These are phyloP conservation scores for Lasioglossum marginatum DNA, from an alignment of 2,888 invertebrate species.

Conservation along the genomic window DNA sequence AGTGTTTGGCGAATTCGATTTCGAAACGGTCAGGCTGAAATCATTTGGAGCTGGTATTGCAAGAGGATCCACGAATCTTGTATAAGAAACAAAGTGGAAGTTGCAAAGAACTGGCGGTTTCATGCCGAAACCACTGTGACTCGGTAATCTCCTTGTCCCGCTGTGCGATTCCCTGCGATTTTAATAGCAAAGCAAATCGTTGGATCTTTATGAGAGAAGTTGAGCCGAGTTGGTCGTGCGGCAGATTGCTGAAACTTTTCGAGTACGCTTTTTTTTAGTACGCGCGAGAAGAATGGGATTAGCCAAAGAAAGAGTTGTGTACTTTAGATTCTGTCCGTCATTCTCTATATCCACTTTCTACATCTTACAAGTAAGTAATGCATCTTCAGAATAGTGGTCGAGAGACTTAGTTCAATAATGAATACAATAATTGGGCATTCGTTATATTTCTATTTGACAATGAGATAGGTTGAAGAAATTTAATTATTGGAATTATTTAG, in stretches of 20 bases:
- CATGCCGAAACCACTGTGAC: background rate
- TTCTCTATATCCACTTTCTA: too few relatives aligned
- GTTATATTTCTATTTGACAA: too few relatives aligned
- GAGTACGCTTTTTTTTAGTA: too few relatives aligned
- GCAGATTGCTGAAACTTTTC: background rate
- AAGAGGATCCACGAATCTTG: constrained; percentile 1
- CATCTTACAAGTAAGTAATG: too few relatives aligned
- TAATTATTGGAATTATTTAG: too few relatives aligned
- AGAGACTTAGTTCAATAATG: background rate
- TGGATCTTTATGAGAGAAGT: background rate
- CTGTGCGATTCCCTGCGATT: background rate
- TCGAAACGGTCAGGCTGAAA: background rate
- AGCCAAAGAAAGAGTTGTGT: background rate
- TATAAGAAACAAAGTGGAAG: background rate
- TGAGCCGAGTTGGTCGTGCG: background rate
- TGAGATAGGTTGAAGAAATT: background rate
- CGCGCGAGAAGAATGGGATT: background rate
- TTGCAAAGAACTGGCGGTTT: background rate
- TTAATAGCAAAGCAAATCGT: background rate
- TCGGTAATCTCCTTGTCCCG: background rate
- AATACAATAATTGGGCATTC: background rate
- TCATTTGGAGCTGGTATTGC: background rate
- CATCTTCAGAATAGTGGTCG: too few relatives aligned
- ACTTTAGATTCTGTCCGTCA: background rate
- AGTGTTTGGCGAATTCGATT: background rate